A percentile compares a stretch with the other conserved stretches of the same genome.
Evolutionary conservation across 2,888 invertebrate species (phyloP).

Genomic region (Drosophila mulleri): DNA sequence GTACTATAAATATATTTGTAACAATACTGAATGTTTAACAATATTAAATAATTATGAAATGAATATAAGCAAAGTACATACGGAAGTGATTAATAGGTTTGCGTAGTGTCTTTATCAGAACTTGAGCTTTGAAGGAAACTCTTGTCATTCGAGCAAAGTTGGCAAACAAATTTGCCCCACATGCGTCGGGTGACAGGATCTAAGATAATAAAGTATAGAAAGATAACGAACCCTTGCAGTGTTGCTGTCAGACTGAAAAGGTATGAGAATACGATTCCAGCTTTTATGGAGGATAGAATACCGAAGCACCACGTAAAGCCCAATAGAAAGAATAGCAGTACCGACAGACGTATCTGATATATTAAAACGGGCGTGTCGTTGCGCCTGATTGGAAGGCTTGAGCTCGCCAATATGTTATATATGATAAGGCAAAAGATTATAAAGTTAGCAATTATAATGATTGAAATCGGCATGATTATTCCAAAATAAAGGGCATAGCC

Average conservation of each 20-base stretch:
- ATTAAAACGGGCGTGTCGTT: constrained; percentile 73
- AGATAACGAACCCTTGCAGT: constrained; percentile 88
- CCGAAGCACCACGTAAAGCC: constrained; percentile 88
- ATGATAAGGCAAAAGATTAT: constrained; percentile 87
- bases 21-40: background rate
- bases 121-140: constrained; percentile 38
- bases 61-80: background rate
- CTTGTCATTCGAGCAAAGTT: constrained; percentile 43
- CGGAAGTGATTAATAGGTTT: constrained; percentile 41
- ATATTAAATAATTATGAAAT: background rate
- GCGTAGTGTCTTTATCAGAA: constrained; percentile 59
- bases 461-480: constrained; percentile 86
- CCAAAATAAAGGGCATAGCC: constrained; percentile 86
- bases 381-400: constrained; percentile 86
- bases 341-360: constrained; percentile 86
- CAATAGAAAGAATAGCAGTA: constrained; percentile 87
- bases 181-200: constrained; percentile 87
- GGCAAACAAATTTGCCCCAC: constrained; percentile 83
- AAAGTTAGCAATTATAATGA: constrained; percentile 86
- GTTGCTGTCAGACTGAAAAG: constrained; percentile 88
- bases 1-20: constrained; percentile 1
- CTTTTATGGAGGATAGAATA: constrained; percentile 86
- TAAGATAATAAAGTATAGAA: constrained; percentile 87
- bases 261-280: constrained; percentile 87
- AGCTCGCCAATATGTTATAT: constrained; percentile 86